A percentile compares a stretch with the other conserved stretches of the same genome.
phyloP scores from a whole-genome alignment of 1,140 invertebrate genomes.

The Triops longicaudatus region DNA sequence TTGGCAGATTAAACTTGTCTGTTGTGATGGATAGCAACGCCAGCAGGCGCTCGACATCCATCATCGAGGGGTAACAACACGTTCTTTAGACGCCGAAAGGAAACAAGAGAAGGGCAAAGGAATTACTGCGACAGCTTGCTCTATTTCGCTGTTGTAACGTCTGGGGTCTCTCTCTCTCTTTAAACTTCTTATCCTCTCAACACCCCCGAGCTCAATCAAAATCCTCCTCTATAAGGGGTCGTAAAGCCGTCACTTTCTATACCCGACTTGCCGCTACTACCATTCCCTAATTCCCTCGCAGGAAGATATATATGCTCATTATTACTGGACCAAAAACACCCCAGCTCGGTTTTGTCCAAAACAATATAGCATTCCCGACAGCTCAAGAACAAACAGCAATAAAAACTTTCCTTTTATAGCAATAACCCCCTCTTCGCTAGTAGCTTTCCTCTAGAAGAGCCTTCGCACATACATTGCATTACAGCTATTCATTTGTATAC shows the following conservation, averaged over 20 bases:
- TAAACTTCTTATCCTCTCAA: conserved; percentile 6
- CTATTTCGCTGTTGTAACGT: background rate
- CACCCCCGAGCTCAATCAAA: background rate
- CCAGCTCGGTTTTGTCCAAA: background rate
- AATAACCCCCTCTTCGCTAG: background rate
- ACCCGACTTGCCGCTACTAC: background rate
- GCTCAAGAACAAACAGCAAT: background rate
- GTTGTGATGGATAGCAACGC: background rate
- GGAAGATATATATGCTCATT: background rate
- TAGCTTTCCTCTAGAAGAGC: background rate
- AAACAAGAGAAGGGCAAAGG: background rate
- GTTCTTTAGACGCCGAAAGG: conserved; percentile 7
- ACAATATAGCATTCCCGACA: background rate
- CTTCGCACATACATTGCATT: background rate
- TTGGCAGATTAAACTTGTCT: conserved; percentile 8
- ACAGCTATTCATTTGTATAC: background rate
- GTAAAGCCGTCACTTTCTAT: background rate
- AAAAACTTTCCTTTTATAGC: background rate
- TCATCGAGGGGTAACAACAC: background rate
- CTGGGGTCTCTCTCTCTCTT: background rate
- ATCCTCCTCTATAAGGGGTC: background rate
- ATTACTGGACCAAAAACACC: background rate
- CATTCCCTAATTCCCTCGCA: background rate
- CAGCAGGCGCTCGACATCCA: conserved; percentile 1
- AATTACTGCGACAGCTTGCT: conserved; percentile 14